phyloP scores from a whole-genome alignment of 30 jellyfish, hydroid and myxozoan genomes.

The Aurelia aurita complex sp. Pacific region DNA sequence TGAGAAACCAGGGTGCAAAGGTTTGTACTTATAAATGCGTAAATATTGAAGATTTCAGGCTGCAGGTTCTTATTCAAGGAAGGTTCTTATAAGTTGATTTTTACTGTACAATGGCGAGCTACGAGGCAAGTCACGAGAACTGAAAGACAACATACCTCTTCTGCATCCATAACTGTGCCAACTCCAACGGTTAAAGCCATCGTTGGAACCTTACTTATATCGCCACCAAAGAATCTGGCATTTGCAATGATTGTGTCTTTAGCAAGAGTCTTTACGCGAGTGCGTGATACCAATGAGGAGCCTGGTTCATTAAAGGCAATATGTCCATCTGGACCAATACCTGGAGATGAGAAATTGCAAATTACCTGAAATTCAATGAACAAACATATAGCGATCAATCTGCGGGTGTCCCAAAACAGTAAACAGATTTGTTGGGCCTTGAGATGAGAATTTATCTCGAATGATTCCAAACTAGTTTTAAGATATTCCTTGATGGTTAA shows the following conservation, averaged over 20 bases:
- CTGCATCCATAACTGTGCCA: conserved; percentile 95
- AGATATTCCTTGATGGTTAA: no score
- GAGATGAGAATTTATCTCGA: no score
- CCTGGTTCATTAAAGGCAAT: conserved; percentile 98
- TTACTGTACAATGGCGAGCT: no score
- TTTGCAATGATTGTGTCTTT: conserved; percentile 94
- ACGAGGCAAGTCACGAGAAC: no score
- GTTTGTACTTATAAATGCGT: no score
- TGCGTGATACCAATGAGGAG: conserved; percentile 91
- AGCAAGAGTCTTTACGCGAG: conserved; percentile 95
- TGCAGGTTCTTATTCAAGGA: no score
- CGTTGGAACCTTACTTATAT: conserved; percentile 80
- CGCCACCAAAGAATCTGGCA: conserved; percentile 95
- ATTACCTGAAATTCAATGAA: neutral
- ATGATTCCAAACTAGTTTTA: no score
- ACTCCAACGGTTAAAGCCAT: conserved; percentile 98
- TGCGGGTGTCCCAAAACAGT: no score
- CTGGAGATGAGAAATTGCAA: conserved; percentile 37
- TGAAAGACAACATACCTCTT: conserved; percentile 70
- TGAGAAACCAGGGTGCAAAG: no score
- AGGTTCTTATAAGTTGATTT: no score
- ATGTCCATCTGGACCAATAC: conserved; percentile 99
- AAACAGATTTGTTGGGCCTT: no score
- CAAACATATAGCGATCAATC: neutral
- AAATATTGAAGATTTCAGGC: no score